phyloP scores from a whole-genome alignment of 2,113 vertebrate species.

The Nibea albiflora region DNA sequence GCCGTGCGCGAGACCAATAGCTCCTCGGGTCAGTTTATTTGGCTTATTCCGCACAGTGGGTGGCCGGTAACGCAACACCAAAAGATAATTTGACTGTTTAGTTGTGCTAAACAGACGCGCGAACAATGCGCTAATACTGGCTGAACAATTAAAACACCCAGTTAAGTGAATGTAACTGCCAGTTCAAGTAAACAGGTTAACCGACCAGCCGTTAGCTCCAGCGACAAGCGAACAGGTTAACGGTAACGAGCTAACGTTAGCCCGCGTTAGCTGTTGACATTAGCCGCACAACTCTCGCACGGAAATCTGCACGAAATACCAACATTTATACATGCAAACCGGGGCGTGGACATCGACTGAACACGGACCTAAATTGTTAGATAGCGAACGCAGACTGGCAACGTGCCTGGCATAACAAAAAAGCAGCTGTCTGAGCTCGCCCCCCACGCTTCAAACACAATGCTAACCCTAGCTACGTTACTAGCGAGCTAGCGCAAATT shows the following conservation, averaged over 20 bases:
- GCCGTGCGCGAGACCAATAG: constrained; percentile 35
- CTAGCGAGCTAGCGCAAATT: constrained; percentile 55
- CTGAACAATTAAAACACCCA: too few relatives aligned
- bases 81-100: neutral
- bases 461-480: constrained; percentile 59
- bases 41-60: constrained; percentile 37
- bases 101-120: neutral
- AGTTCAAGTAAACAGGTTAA: neutral
- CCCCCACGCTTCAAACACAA: constrained; percentile 16
- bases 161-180: neutral
- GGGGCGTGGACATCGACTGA: accelerated
- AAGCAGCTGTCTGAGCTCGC: constrained; percentile 14
- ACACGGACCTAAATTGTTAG: accelerated
- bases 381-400: constrained; percentile 18
- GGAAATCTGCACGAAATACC: constrained; percentile 32
- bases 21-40: constrained; percentile 36
- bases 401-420: neutral
- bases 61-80: constrained; percentile 24
- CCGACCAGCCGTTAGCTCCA: constrained; percentile 20
- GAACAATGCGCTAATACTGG: neutral
- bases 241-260: constrained; percentile 44
- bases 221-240: constrained; percentile 40
- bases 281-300: constrained; percentile 43
- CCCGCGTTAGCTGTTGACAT: constrained; percentile 73
- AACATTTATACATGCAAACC: neutral